These are phyloP conservation scores for Polymixis flavicincta DNA, from an alignment of 2,888 invertebrate genomes.

Conservation along the genomic window DNA sequence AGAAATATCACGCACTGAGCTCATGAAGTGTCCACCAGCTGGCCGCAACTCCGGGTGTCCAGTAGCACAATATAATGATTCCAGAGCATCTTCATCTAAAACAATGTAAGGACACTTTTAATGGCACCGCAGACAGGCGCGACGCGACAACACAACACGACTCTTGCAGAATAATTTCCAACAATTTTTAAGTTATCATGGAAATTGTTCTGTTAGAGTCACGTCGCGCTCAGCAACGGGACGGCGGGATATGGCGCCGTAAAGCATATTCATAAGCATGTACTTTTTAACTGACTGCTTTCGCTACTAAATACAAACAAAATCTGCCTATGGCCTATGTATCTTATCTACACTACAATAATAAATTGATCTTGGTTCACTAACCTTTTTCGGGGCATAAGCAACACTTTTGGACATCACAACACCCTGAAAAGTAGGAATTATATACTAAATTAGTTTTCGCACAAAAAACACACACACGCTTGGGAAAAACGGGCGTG, in stretches of 20 bases:
- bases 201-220: too few relatives aligned
- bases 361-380: constrained; percentile 3
- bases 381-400: constrained; percentile 36
- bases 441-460: background rate
- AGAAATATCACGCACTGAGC: constrained; percentile 44
- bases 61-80: background rate
- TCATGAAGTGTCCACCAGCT: constrained; percentile 23
- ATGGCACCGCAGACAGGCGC: too few relatives aligned
- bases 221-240: background rate
- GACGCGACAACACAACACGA: background rate
- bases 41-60: constrained; percentile 9
- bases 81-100: constrained; percentile 28
- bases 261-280: background rate
- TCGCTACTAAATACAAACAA: background rate
- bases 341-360: background rate
- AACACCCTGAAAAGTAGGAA: constrained; percentile 37
- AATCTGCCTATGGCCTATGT: background rate
- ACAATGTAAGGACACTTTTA: too few relatives aligned
- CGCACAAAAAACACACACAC: background rate
- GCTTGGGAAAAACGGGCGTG: background rate
- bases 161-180: too few relatives aligned
- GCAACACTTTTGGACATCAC: constrained; percentile 26
- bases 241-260: background rate
- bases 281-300: background rate
- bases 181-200: too few relatives aligned